Percentiles rank a stretch among this genome's conserved stretches.
Conservation (phyloP, 2,888 invertebrate genomes). For the Hemicrepidius hirtus region DNA sequence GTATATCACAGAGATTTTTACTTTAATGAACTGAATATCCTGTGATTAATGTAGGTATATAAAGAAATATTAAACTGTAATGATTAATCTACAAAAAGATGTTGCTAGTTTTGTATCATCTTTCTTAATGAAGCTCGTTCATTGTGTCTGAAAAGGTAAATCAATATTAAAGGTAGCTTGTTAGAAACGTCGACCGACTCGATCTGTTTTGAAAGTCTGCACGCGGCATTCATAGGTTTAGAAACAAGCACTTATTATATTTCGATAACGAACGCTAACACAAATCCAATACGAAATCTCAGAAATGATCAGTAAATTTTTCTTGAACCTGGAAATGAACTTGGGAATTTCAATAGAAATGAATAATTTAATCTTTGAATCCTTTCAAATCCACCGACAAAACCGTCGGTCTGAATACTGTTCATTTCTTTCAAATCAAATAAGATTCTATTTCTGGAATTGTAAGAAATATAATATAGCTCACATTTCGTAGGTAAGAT, state of each 20-base stretch:
- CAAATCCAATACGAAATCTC: conserved; percentile 60
- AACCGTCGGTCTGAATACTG: conserved; percentile 53
- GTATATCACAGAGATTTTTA: too few relatives aligned
- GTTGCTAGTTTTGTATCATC: conserved; percentile 13
- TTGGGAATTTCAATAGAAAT: conserved; percentile 57
- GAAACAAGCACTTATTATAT: conserved; percentile 56
- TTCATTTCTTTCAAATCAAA: conserved; percentile 56
- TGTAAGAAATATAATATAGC: conserved; percentile 47
- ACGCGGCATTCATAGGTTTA: conserved; percentile 30
- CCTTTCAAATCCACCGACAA: conserved; percentile 54
- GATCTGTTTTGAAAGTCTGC: conserved; percentile 32
- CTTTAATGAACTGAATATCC: too few relatives aligned
- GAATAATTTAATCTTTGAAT: conserved; percentile 57
- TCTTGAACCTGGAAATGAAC: conserved; percentile 54
- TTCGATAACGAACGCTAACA: conserved; percentile 59
- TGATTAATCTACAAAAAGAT: background rate
- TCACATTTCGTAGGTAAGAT: conserved; percentile 42
- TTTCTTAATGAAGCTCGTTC: conserved; percentile 18
- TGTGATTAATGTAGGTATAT: too few relatives aligned
- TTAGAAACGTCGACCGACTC: conserved; percentile 9
- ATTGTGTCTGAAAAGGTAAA: conserved; percentile 31
- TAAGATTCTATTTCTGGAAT: conserved; percentile 50
- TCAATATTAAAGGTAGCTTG: conserved; percentile 37
- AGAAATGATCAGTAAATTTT: conserved; percentile 59
- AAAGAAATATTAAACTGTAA: too few relatives aligned